Conservation (phyloP, 2,888 invertebrate species). For the Erebia palarica region DNA sequence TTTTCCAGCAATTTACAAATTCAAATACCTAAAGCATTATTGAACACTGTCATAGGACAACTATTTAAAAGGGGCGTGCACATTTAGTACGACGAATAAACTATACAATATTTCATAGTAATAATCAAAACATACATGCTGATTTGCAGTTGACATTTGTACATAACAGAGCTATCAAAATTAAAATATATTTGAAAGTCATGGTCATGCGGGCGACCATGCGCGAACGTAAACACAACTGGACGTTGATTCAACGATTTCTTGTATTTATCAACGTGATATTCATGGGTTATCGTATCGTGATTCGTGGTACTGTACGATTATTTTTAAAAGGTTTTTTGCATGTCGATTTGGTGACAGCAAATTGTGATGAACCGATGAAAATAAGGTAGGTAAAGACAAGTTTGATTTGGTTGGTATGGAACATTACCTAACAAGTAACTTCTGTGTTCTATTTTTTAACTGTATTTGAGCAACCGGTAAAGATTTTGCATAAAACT, state of each 20-base stretch:
- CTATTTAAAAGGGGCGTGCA: background rate
- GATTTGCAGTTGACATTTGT: constrained; percentile 64
- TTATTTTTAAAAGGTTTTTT: constrained; percentile 15
- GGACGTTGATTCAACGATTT: constrained; percentile 47
- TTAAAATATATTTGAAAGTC: constrained; percentile 64
- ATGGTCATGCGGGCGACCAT: constrained; percentile 67
- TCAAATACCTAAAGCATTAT: background rate
- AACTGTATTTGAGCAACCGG: too few relatives aligned
- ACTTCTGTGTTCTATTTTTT: too few relatives aligned
- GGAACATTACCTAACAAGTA: too few relatives aligned
- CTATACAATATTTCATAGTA: constrained; percentile 6
- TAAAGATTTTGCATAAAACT: too few relatives aligned
- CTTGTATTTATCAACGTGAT: constrained; percentile 63
- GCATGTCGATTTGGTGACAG: background rate
- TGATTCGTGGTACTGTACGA: background rate
- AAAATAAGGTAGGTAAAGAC: too few relatives aligned
- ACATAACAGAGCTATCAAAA: constrained; percentile 60
- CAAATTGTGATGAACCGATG: too few relatives aligned
- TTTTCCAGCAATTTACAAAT: background rate
- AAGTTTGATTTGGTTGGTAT: too few relatives aligned
- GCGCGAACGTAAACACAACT: constrained; percentile 55
- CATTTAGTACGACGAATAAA: constrained; percentile 17
- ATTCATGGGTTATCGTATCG: constrained; percentile 28
- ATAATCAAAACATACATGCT: constrained; percentile 60
- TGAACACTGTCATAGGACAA: background rate